Conservation (phyloP, 2,797 vertebrate species). For the Dendrocincla fuliginosa region DNA sequence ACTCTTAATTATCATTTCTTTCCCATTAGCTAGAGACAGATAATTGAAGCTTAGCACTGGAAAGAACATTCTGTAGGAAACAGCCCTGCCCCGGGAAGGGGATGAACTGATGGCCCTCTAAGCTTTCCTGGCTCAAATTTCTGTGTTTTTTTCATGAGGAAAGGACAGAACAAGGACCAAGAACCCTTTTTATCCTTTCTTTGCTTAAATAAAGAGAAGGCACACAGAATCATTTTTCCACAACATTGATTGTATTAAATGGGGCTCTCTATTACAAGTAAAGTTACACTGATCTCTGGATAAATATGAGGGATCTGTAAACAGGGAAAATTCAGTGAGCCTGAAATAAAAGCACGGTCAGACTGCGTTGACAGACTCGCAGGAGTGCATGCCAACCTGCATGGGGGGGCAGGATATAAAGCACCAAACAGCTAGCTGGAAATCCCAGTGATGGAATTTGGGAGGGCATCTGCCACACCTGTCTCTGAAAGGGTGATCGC, state of each 20-base stretch:
- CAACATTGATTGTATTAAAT: not conserved
- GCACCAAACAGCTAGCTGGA: not conserved
- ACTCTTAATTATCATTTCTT: conserved; percentile 59
- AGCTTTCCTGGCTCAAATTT: conserved; percentile 45
- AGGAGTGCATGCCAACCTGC: not conserved
- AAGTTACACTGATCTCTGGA: not conserved
- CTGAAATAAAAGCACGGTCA: not conserved
- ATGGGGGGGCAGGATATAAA: not conserved
- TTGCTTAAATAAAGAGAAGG: conserved; percentile 7
- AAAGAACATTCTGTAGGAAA: conserved; percentile 43
- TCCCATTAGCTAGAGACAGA: conserved; percentile 58
- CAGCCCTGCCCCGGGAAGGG: not conserved
- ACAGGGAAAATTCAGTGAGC: not conserved
- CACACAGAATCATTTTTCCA: conserved; percentile 14
- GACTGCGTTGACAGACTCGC: accelerated
- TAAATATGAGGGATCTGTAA: conserved; percentile 8
- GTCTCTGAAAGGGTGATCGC: not conserved
- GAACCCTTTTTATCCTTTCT: conserved; percentile 11
- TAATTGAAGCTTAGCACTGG: conserved; percentile 41
- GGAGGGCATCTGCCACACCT: not conserved
- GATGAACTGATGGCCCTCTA: conserved; percentile 19
- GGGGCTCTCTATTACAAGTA: conserved; percentile 4
- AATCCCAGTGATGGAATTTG: not conserved
- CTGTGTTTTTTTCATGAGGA: conserved; percentile 23
- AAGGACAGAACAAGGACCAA: not conserved